A percentile compares a stretch with the other conserved stretches of the same genome.
These are phyloP conservation scores for Anisognathus igniventris DNA, from an alignment of 2,797 vertebrate genomes.

Conservation along the genomic window DNA sequence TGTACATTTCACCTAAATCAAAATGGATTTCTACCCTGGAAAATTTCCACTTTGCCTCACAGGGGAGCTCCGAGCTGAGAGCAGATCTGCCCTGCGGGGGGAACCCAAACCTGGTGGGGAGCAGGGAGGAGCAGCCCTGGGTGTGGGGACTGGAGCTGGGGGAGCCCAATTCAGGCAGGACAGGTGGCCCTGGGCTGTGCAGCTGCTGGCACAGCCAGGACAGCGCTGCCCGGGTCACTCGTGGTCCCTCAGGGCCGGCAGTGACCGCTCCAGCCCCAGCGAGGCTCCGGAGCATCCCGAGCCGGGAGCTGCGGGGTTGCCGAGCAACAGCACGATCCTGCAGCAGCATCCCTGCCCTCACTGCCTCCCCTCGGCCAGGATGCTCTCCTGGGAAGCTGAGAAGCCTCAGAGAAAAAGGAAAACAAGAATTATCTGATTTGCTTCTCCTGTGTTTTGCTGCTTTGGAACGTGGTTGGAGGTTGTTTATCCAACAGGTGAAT, in stretches of 20 bases:
- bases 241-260: neutral
- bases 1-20: too few relatives aligned
- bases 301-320: conserved; percentile 31
- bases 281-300: neutral
- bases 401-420: too few relatives aligned
- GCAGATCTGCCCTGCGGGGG: neutral
- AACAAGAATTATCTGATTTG: too few relatives aligned
- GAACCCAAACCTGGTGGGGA: neutral
- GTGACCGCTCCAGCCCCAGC: neutral
- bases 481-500: too few relatives aligned
- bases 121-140: neutral
- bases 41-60: too few relatives aligned
- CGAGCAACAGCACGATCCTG: conserved; percentile 25
- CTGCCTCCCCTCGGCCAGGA: neutral
- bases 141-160: fast-evolving
- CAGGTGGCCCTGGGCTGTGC: neutral
- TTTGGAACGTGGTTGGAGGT: too few relatives aligned
- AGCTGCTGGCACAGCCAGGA: neutral
- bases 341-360: neutral
- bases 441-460: too few relatives aligned
- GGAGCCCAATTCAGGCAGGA: neutral
- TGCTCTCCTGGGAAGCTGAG: too few relatives aligned
- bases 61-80: neutral
- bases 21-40: too few relatives aligned
- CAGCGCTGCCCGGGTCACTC: neutral